These are phyloP conservation scores for Acipenser oxyrinchus DNA, from an alignment of 2,797 vertebrate genomes.

Conservation along the genomic window DNA sequence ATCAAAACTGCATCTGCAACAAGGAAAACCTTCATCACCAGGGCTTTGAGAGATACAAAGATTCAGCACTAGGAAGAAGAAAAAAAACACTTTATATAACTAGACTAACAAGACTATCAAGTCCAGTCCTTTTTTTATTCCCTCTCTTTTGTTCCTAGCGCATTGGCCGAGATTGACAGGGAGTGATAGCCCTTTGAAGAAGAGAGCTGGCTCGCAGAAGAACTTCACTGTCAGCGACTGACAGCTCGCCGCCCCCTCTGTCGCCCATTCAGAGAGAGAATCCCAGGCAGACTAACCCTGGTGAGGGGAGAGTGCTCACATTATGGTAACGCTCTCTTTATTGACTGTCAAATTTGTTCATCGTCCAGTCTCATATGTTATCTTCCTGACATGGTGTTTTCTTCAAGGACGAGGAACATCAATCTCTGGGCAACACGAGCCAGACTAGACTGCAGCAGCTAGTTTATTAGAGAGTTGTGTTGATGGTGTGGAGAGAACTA, in stretches of 20 bases:
- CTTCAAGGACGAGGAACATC: slow-evolving; percentile 32
- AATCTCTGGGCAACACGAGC: slow-evolving; percentile 32
- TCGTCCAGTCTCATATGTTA: slow-evolving; percentile 1
- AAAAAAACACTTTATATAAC: too few relatives aligned
- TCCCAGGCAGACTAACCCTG: too few relatives aligned
- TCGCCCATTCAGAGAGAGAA: not conserved
- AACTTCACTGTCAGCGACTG: not conserved
- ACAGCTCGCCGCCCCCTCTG: not conserved
- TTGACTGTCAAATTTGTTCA: slow-evolving; percentile 24
- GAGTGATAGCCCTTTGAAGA: too few relatives aligned
- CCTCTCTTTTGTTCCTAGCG: too few relatives aligned
- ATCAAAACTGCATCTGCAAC: too few relatives aligned
- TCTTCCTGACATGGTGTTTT: slow-evolving; percentile 23
- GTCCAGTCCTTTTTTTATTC: too few relatives aligned
- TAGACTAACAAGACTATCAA: too few relatives aligned
- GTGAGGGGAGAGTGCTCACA: slow-evolving; percentile 16
- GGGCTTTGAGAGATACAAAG: too few relatives aligned
- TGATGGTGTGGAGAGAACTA: slow-evolving; percentile 10
- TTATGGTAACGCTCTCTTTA: slow-evolving; percentile 21
- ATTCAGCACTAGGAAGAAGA: too few relatives aligned
- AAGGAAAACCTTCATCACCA: too few relatives aligned
- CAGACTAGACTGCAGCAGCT: not conserved
- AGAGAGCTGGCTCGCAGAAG: not conserved
- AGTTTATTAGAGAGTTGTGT: slow-evolving; percentile 10
- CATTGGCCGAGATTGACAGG: too few relatives aligned